Percentiles rank a stretch among this genome's conserved stretches.
phyloP scores from a whole-genome alignment of 2,797 vertebrate species.

The Mormyrus proboscirostris region DNA sequence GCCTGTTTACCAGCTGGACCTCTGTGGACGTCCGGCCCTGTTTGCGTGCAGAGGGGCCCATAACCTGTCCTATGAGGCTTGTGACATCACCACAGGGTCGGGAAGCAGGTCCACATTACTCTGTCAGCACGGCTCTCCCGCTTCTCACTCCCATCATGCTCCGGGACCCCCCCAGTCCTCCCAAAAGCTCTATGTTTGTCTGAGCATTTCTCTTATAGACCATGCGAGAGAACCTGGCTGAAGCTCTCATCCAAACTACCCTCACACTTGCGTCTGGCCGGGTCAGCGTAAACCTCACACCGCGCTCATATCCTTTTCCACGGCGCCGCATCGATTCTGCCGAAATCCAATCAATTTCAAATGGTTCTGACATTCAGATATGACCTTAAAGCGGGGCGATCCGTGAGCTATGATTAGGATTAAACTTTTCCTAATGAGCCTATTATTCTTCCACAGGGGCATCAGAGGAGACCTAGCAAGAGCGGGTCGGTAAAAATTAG shows the following conservation, averaged over 20 bases:
- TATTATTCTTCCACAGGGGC: constrained; percentile 82
- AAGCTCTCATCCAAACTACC: background rate
- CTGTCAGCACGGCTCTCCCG: too few species aligned
- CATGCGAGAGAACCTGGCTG: background rate
- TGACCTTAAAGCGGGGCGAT: constrained; percentile 98
- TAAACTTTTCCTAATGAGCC: constrained; percentile 99
- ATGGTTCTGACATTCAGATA: constrained; percentile 99
- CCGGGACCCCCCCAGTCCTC: constrained; percentile 61
- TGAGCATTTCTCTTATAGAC: constrained; percentile 89
- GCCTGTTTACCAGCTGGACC: background rate
- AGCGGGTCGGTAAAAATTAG: constrained; percentile 88
- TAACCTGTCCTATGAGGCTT: background rate
- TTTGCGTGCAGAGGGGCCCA: background rate
- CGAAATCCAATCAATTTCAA: constrained; percentile 99
- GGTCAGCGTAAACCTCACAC: constrained; percentile 78
- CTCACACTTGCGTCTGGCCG: constrained; percentile 70
- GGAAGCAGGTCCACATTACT: background rate
- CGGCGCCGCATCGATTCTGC: constrained; percentile 99
- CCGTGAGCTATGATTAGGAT: constrained; percentile 98
- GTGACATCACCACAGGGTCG: background rate
- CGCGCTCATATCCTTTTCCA: constrained; percentile 99
- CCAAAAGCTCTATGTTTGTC: constrained; percentile 69
- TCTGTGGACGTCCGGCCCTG: background rate
- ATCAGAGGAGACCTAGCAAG: constrained; percentile 54
- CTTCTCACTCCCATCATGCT: constrained; percentile 9